Base-by-base conservation (phyloP, 2,113 vertebrate species). In the Tragelaphus buxtoni region DNA sequence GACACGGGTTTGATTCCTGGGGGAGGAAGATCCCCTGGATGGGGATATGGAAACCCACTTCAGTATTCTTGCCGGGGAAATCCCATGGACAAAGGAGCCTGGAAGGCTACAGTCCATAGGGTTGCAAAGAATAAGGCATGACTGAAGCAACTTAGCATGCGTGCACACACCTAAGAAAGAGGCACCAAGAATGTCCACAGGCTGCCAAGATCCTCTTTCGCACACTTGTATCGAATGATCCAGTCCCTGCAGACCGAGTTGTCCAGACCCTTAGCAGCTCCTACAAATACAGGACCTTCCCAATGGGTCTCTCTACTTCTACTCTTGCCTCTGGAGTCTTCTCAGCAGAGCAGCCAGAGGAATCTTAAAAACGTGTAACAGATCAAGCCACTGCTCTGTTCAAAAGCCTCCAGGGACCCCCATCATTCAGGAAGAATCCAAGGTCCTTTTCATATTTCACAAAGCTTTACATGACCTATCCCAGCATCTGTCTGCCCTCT, bases 1-100 rank as follows among this genome's bases (percentile, higher is more conserved):
- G 0, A 6, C 35, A 24, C 0, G 0, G 20, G 1, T 72, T 72
- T 1, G 5, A 72, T 42, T 10, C 35, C 20, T 24, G 69, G 69
- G 35, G 18, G 9, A 13, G 65, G 65, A 72, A 72, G 18, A 72
- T 39, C 9, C 65, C 18, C n/a, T 72, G 65, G 18, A 72, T 10
- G 69, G 24, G 35, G 10, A 42, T 39, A 72, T 0, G 1, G 35
- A 10, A 72, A 39, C 35, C 69, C 69, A 72, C 20, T 42, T 10
- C 69, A 11, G 35, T 42, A 72, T 42, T 72, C 69, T 72, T 72
- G 35, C 10, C 0, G 0, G 69, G 69, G 5, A 42, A 7, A 72
- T 24, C 35, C 5, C 20, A 12, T 24, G 69, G 69, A 42, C 35
- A 39, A 13, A 72, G 20, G 35, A 42, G 20, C 69, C 35, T 72